Evolutionary conservation across 2,888 invertebrate genomes (phyloP), one percentile per base, ranked within the genome.

Genomic region (Idaea straminata): DNA sequence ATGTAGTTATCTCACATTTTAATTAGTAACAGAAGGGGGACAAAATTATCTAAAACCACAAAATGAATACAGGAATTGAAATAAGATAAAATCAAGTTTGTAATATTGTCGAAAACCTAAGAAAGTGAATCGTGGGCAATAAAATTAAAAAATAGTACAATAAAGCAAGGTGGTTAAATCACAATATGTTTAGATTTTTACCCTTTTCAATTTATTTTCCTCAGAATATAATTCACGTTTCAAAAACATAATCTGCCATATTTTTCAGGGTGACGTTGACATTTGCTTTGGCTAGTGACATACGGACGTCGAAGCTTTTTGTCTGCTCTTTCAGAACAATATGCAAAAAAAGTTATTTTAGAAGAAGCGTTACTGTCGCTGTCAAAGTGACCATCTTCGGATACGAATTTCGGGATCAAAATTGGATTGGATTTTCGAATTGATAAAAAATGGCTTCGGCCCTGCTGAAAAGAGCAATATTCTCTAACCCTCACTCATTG

Each of bases 381-480:
- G 59, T 59, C 59, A 59, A 58, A 59, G 15, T 34, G 10, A 59
- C 59, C 59, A 34, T 25, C 59, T 59, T 58, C 58, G 58, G 15
- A 15, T 15, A 47, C 15, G 57, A 57, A 13, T 47, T 47, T 10
- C 6, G 47, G 10, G 3, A 7, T 4, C 7, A 7, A 13, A 47
- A 13, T 47, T 6, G 47, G 47, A 47, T 47, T 36, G 25, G 59
- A 58, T 36, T 60, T 59, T 47, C 10, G 35, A 64, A 60, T 67
- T 58, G 57, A 35, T 47, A 57, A 68, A 75, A 76, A 77, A 92
- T 92, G 92, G 90, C 89, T 69, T 84, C 83, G 47, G 68, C 75
- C 71, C 77, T 92, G 69, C 16, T 92, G 16, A 91, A 86, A 80
- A 90, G 82, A 72, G 83, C 83, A 6, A 68, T 90, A 64, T 70